Percentiles rank a stretch among this genome's conserved stretches.
Evolutionary conservation across 37 sponge, comb jelly and placozoan genomes (phyloP).

Genomic region (Bolinopsis microptera): DNA sequence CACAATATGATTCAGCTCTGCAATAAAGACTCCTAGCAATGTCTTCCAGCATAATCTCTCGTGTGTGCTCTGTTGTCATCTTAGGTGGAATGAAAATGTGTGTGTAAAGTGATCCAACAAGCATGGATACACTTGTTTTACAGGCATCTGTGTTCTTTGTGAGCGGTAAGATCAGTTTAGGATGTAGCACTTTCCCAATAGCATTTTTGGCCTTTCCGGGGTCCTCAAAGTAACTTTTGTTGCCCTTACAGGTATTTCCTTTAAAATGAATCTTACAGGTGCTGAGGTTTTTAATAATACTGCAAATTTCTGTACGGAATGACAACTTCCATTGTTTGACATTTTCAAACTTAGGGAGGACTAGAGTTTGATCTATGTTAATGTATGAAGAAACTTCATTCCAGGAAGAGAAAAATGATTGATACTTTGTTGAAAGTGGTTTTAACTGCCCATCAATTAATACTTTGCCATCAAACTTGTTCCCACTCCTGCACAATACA

Average conservation of each 20-base stretch:
- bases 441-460: constrained; percentile 52
- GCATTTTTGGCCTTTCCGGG: constrained; percentile 12
- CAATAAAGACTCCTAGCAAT: constrained; percentile 48
- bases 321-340: constrained; percentile 29
- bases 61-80: neutral
- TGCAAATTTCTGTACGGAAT: constrained; percentile 23
- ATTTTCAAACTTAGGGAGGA: constrained; percentile 19
- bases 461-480: constrained; percentile 38
- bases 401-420: constrained; percentile 53
- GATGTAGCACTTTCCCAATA: constrained; percentile 31
- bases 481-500: constrained; percentile 4
- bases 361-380: neutral
- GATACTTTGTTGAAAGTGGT: neutral
- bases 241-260: neutral
- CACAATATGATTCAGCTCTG: constrained; percentile 46
- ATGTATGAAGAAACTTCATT: constrained; percentile 56
- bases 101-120: constrained; percentile 51
- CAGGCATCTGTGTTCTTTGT: neutral
- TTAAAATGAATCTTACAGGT: constrained; percentile 34
- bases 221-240: constrained; percentile 34
- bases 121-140: neutral
- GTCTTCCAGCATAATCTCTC: constrained; percentile 32
- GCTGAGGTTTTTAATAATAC: constrained; percentile 26
- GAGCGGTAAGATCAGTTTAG: neutral
- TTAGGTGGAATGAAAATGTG: constrained; percentile 54